Conservation (phyloP, 2,888 invertebrate species). For the Diarsia brunnea region DNA sequence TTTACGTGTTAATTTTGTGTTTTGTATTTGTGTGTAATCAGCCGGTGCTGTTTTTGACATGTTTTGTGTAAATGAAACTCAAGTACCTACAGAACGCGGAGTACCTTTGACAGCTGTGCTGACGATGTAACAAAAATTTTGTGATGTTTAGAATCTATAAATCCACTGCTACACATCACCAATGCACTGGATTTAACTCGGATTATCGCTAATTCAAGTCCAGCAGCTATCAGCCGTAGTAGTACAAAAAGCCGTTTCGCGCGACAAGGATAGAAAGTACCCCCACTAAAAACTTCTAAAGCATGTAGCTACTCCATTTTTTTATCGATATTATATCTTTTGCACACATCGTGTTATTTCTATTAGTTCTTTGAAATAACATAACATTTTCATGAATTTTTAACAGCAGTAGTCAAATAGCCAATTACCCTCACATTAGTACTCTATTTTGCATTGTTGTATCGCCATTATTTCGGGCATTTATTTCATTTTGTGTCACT, state of each 20-base stretch:
- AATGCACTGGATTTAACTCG: neutral
- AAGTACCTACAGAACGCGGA: neutral
- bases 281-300: too few relatives aligned
- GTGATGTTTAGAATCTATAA: neutral
- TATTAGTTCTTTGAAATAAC: too few relatives aligned
- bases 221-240: neutral
- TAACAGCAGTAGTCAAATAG: too few relatives aligned
- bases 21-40: constrained; percentile 13
- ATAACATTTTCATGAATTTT: too few relatives aligned
- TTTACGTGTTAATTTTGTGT: constrained; percentile 10
- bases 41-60: constrained; percentile 19
- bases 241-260: too few relatives aligned
- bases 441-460: neutral
- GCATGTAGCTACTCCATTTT: too few relatives aligned
- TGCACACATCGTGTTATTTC: too few relatives aligned
- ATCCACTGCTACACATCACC: neutral
- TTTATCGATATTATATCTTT: too few relatives aligned
- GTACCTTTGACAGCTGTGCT: neutral
- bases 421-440: neutral
- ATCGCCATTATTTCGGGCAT: neutral
- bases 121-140: neutral
- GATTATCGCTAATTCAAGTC: too few relatives aligned
- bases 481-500: constrained; percentile 16
- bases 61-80: neutral
- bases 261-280: too few relatives aligned